phyloP scores from a whole-genome alignment of 2,888 invertebrate species.

The Pilophorus perplexus region DNA sequence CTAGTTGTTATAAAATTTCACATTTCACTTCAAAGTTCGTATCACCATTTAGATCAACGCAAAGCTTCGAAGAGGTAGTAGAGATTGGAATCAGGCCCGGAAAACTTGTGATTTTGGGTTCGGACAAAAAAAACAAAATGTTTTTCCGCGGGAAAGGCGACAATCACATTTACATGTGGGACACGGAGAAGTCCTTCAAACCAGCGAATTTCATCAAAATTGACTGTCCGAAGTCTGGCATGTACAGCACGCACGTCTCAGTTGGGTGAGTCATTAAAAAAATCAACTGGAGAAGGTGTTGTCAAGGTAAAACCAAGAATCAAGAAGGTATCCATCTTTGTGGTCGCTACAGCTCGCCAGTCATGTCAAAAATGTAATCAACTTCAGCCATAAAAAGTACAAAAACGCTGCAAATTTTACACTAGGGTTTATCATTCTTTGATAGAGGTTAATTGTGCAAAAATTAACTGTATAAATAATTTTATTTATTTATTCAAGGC shows the following conservation, averaged over 20 bases:
- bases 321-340: too few relatives aligned
- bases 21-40: neutral
- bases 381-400: too few relatives aligned
- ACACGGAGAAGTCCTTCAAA: conserved; percentile 59
- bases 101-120: conserved; percentile 62
- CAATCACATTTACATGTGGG: conserved; percentile 64
- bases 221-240: conserved; percentile 60
- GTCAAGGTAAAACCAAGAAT: too few relatives aligned
- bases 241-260: conserved; percentile 61
- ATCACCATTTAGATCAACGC: neutral
- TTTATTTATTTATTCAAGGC: too few relatives aligned
- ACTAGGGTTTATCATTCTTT: too few relatives aligned
- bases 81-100: conserved; percentile 58
- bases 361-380: too few relatives aligned
- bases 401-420: too few relatives aligned
- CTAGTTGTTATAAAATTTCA: too few relatives aligned
- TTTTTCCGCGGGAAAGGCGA: conserved; percentile 55
- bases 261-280: neutral
- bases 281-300: too few relatives aligned
- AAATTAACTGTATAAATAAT: too few relatives aligned
- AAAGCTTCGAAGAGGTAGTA: neutral
- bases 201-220: conserved; percentile 59
- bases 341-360: too few relatives aligned
- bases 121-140: conserved; percentile 51
- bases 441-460: too few relatives aligned